Conservation (phyloP, 2,797 vertebrate genomes). For the Ptychadena robeensis region DNA sequence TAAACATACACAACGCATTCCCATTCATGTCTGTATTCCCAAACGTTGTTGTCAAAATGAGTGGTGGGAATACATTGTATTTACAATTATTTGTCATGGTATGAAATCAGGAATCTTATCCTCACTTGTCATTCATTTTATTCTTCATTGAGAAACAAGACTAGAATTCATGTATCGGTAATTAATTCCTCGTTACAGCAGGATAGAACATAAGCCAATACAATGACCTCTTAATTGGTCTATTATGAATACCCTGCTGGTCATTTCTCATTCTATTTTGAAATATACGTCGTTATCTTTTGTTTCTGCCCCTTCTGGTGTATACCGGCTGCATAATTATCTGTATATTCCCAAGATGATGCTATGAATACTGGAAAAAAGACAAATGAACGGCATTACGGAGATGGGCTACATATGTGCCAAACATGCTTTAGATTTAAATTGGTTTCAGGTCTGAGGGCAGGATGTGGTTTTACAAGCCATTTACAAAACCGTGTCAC, state of each 20-base stretch:
- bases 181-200: slow-evolving; percentile 46
- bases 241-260: slow-evolving; percentile 36
- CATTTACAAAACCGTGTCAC: neutral
- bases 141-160: slow-evolving; percentile 20
- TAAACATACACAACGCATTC: too few relatives aligned
- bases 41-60: neutral
- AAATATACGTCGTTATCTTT: slow-evolving; percentile 22
- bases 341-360: neutral
- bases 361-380: neutral
- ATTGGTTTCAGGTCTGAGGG: neutral
- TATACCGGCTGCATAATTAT: slow-evolving; percentile 11
- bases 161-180: slow-evolving; percentile 1
- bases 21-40: slow-evolving; percentile 7
- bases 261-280: slow-evolving; percentile 15
- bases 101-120: neutral
- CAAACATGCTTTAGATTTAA: neutral
- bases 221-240: slow-evolving; percentile 49
- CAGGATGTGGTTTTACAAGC: slow-evolving; percentile 20
- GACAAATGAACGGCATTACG: neutral
- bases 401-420: neutral
- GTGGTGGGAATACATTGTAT: neutral
- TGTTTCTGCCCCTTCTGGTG: neutral
- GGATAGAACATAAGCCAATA: slow-evolving; percentile 37
- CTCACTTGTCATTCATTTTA: slow-evolving; percentile 15
- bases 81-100: neutral